A percentile compares a stretch with the other conserved stretches of the same genome.
Evolutionary conservation across 2,888 invertebrate species (phyloP).

Genomic region (Lysandra coridon): DNA sequence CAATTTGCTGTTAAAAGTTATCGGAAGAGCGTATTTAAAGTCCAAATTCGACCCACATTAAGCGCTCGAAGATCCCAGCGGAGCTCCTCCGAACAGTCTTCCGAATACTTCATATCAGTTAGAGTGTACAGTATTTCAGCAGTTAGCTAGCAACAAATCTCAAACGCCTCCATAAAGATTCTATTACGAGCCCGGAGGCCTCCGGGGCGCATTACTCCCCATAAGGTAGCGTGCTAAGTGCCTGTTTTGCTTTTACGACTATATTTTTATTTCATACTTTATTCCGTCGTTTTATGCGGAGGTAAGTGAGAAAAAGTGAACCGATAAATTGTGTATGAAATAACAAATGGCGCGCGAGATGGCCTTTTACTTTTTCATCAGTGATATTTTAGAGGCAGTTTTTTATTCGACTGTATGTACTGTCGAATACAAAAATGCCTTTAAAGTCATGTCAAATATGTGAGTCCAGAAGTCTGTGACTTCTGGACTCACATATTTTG

Average conservation of each 20-base stretch:
- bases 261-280: constrained; percentile 26
- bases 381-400: background rate
- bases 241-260: constrained; percentile 29
- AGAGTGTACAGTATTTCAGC: constrained; percentile 17
- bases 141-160: constrained; percentile 27
- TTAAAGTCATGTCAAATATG: too few species aligned
- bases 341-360: background rate
- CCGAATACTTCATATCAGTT: constrained; percentile 13
- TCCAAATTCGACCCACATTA: background rate
- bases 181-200: constrained; percentile 5
- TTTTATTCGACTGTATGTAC: background rate
- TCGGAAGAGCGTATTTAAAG: background rate
- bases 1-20: too few species aligned
- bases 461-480: too few species aligned
- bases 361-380: background rate
- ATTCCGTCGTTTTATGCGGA: constrained; percentile 17
- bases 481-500: background rate
- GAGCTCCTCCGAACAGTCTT: background rate
- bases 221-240: constrained; percentile 31
- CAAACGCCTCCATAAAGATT: constrained; percentile 25
- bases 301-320: constrained; percentile 28
- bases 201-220: constrained; percentile 10
- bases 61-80: background rate
- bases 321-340: constrained; percentile 18
- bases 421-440: too few species aligned